phyloP scores from a whole-genome alignment of 1,140 invertebrate species.

The Gyrodactylus salaris region DNA sequence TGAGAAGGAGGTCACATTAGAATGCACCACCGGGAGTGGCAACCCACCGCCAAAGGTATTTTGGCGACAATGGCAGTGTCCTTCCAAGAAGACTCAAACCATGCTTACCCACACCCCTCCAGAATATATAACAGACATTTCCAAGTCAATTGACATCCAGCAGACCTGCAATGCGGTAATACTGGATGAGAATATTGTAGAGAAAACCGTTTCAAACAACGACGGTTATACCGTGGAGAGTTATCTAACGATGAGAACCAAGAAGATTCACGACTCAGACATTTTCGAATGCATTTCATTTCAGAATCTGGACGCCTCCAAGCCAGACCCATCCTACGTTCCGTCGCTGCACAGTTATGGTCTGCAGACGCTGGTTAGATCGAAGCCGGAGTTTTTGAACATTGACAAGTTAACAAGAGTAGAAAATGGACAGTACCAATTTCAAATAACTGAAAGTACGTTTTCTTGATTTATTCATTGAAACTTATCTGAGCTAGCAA shows the following conservation, averaged over 20 bases:
- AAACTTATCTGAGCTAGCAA: too few species aligned
- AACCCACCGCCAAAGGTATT: neutral
- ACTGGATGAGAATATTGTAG: neutral
- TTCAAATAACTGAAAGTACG: neutral
- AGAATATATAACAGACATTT: neutral
- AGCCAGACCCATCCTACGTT: neutral
- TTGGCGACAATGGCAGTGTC: neutral
- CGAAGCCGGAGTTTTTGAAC: neutral
- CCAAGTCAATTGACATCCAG: neutral
- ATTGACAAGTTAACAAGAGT: neutral
- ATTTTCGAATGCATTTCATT: neutral
- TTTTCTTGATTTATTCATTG: too few species aligned
- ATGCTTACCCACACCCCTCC: neutral
- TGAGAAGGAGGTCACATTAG: neutral
- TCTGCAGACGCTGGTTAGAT: neutral
- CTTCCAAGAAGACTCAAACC: neutral
- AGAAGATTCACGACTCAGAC: neutral
- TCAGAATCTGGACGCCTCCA: neutral
- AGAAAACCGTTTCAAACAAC: neutral
- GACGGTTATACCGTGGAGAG: neutral
- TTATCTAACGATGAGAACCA: neutral
- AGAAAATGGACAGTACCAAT: neutral
- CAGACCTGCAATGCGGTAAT: neutral
- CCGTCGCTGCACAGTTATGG: neutral
- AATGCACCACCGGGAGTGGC: neutral